phyloP scores from a whole-genome alignment of 2,797 vertebrate genomes.

The Pogoniulus pusillus region DNA sequence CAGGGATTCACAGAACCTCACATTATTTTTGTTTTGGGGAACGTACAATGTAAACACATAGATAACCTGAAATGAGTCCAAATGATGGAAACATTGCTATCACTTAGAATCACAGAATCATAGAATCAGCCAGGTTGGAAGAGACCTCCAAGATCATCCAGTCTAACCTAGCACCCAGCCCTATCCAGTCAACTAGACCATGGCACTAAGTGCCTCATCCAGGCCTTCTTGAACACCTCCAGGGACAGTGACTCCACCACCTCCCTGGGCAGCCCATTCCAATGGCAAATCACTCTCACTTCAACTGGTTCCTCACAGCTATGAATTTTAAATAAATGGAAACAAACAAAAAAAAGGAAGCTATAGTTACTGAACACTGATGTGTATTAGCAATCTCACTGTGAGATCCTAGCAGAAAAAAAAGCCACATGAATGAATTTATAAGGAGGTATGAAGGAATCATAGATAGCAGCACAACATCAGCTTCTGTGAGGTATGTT shows the following conservation, averaged over 20 bases:
- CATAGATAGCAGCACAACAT: background rate
- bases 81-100: background rate
- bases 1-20: conserved; percentile 23
- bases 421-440: background rate
- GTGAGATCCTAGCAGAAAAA: background rate
- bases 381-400: background rate
- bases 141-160: no score
- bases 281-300: no score
- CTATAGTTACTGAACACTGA: background rate
- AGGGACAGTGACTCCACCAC: no score
- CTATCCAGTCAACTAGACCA: no score
- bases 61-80: background rate
- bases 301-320: background rate
- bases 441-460: background rate
- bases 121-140: no score
- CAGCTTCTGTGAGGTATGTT: background rate
- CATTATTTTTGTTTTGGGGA: background rate
- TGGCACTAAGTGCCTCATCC: no score
- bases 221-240: no score
- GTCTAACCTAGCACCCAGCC: no score
- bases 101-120: no score
- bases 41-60: background rate
- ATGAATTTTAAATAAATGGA: background rate
- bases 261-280: no score
- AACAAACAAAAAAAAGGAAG: background rate